These are phyloP conservation scores for Labeo catla DNA, from an alignment of 2,113 vertebrate genomes.

Conservation along the genomic window DNA sequence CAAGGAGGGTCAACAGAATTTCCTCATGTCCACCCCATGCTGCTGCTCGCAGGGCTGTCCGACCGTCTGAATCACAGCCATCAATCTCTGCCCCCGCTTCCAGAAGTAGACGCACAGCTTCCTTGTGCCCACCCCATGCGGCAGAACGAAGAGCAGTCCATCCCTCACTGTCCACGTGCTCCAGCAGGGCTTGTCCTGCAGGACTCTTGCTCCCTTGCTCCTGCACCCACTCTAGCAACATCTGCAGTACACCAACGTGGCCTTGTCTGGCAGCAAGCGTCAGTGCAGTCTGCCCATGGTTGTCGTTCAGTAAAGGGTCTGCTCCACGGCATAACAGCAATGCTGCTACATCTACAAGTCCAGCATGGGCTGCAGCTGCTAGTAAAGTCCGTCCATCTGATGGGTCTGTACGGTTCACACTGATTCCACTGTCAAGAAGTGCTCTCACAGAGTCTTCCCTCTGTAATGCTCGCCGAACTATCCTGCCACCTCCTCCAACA, in stretches of 20 bases:
- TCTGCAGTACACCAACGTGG: conserved; percentile 67
- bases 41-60: conserved; percentile 80
- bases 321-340: conserved; percentile 73
- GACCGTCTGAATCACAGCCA: conserved; percentile 74
- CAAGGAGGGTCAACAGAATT: conserved; percentile 72
- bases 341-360: conserved; percentile 66
- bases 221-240: conserved; percentile 73
- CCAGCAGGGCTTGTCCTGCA: conserved; percentile 61
- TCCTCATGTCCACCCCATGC: conserved; percentile 82
- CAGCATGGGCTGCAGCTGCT: conserved; percentile 70
- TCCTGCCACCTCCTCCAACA: conserved; percentile 48
- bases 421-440: conserved; percentile 68
- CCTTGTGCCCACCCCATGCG: conserved; percentile 78
- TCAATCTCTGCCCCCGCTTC: conserved; percentile 78
- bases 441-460: conserved; percentile 66
- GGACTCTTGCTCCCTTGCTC: conserved; percentile 40
- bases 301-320: conserved; percentile 72
- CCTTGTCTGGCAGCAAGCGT: conserved; percentile 76
- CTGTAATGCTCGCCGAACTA: conserved; percentile 59
- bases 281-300: conserved; percentile 78
- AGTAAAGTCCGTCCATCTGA: conserved; percentile 72
- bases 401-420: conserved; percentile 67
- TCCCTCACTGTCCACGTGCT: conserved; percentile 78
- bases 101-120: conserved; percentile 73
- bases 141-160: conserved; percentile 82